Percentiles rank a stretch among this genome's conserved stretches.
Evolutionary conservation across 2,113 vertebrate genomes (phyloP).

Genomic region (Megaceryle maxima): DNA sequence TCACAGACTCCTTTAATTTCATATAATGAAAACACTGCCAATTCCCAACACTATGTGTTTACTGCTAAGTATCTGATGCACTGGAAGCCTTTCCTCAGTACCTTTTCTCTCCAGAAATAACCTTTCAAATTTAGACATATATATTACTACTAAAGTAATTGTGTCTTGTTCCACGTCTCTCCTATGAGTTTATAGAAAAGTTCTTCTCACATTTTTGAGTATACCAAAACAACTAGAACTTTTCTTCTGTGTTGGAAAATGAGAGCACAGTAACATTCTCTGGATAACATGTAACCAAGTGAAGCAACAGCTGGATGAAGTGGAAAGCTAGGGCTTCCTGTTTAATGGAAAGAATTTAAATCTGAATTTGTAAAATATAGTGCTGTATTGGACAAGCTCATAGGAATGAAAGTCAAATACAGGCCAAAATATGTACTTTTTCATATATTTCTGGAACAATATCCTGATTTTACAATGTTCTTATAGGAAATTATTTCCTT

Average conservation of each 20-base stretch:
- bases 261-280: neutral
- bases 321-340: neutral
- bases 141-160: neutral
- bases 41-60: neutral
- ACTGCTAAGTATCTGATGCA: neutral
- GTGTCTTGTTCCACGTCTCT: neutral
- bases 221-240: neutral
- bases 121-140: neutral
- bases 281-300: neutral
- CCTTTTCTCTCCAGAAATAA: neutral
- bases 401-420: neutral
- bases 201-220: neutral
- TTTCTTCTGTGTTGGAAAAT: conserved; percentile 24
- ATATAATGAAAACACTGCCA: neutral
- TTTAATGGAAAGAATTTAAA: conserved; percentile 51
- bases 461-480: neutral
- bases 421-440: conserved; percentile 35
- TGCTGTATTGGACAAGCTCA: neutral
- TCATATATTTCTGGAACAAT: neutral
- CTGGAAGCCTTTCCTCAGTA: neutral
- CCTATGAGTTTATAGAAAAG: neutral
- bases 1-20: neutral
- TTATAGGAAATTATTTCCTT: neutral
- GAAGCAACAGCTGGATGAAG: conserved; percentile 15
- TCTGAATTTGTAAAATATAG: conserved; percentile 31